Percentiles rank a stretch among this genome's conserved stretches.
Evolutionary conservation across 2,797 vertebrate species (phyloP).

Genomic region (Tiaroga cobitis): DNA sequence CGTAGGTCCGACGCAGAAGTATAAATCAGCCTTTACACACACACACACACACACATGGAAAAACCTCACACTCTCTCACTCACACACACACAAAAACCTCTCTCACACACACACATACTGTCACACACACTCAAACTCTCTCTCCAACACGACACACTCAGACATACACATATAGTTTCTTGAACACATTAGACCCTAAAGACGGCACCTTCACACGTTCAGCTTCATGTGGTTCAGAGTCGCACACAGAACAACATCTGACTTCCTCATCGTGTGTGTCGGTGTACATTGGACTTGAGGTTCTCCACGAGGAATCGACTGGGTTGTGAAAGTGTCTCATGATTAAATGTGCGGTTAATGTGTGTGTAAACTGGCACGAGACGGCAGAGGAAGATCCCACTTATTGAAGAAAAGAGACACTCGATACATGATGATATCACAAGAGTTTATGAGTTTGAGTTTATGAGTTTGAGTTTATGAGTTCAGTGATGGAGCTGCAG

Average conservation of each 20-base stretch:
- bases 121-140: background rate
- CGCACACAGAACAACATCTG: background rate
- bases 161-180: constrained; percentile 43
- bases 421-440: background rate
- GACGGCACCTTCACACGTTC: background rate
- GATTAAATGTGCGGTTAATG: background rate
- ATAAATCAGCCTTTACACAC: too few species aligned
- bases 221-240: background rate
- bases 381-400: background rate
- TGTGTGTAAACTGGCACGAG: too few species aligned
- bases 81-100: background rate
- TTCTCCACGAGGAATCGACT: background rate
- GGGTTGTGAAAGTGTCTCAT: background rate
- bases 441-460: background rate
- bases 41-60: background rate
- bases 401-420: background rate
- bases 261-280: background rate
- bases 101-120: too few species aligned
- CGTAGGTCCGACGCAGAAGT: too few species aligned
- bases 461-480: background rate
- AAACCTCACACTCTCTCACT: too few species aligned
- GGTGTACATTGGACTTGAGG: background rate
- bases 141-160: background rate
- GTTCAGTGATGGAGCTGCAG: background rate
- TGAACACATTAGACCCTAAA: background rate